Base-by-base conservation (phyloP, 2,888 invertebrate species). In the Emmelina monodactyla region DNA sequence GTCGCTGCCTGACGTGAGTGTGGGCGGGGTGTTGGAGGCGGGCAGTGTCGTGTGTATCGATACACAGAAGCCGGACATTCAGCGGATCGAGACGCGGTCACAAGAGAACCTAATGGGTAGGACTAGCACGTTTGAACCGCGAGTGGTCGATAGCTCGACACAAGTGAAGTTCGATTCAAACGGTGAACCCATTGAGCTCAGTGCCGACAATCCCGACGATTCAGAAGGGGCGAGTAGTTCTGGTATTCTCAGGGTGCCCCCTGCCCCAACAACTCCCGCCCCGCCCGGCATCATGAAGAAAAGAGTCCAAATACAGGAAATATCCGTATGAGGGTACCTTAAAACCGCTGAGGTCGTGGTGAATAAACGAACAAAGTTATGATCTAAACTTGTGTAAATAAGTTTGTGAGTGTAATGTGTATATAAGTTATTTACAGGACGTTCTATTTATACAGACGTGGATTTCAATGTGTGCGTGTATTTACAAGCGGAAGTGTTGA, bases 271-370 rank as follows among this genome's bases (percentile, higher is more conserved):
- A 19, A 68, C 76, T 10, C 86, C 88, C 3, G 85, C 84, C 29
- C 88, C 89, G 1, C 88, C 89, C 6, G 87, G 89, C 37, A 87
- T 88, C 44, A 87, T 88, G 82, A 93, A 93, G 73, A 93, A 93
- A 72, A 85, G 93, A 67, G 93, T 94, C 54, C 93, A 93, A 79
- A 94, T 94, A 65, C 92, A 92, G 71, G 93, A 94, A 71, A 94
- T 94, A 79, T 92, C 92, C 41, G 93, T 93, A 79, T 93, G 85
- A 88, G 79, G 65, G 58, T 76, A 69, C 47, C 63, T 72, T 39
- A 67, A 70, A 51, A 54, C 64, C 55, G 55, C 62, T 52, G 62
- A 62, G 35, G 75, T 71, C 55, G 60, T 78, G 38, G 72, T 79
- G 44, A 78, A 75, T 40, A 68, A 75, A 58, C 58, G 75, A 58